These are phyloP conservation scores for Andricus curvator DNA, from an alignment of 2,888 invertebrate genomes.

Conservation along the genomic window DNA sequence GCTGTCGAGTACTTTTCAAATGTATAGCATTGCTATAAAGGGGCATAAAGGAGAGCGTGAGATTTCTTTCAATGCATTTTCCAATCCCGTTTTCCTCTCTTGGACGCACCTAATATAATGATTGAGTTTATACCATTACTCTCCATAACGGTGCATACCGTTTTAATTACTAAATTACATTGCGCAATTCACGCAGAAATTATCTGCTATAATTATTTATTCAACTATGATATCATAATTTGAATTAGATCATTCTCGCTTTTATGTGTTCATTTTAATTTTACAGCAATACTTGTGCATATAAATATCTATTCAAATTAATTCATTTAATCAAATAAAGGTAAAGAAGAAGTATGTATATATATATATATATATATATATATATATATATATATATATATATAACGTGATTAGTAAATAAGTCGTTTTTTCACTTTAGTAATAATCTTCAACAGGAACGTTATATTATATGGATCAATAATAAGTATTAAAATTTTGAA, in stretches of 20 bases:
- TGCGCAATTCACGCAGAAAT: background rate
- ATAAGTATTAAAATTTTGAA: no score
- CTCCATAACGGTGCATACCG: background rate
- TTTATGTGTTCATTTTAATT: background rate
- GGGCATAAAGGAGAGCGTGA: constrained; percentile 37
- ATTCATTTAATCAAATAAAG: background rate
- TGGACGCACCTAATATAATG: constrained; percentile 18
- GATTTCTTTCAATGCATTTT: constrained; percentile 38
- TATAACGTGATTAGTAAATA: background rate
- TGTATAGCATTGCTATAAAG: constrained; percentile 25
- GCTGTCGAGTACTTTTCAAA: constrained; percentile 13
- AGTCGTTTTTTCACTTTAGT: background rate
- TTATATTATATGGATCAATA: no score
- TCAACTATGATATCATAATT: background rate
- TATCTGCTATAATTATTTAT: background rate
- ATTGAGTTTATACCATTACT: constrained; percentile 10
- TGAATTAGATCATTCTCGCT: background rate
- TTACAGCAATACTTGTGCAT: background rate
- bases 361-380: no score
- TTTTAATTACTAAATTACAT: constrained; percentile 24
- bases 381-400: no score
- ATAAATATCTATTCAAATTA: background rate
- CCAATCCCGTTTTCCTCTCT: background rate
- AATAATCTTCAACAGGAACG: background rate
- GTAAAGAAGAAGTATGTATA: background rate